These are phyloP conservation scores for Cyclura pinguis DNA, from an alignment of 2,797 vertebrate species.

Conservation along the genomic window DNA sequence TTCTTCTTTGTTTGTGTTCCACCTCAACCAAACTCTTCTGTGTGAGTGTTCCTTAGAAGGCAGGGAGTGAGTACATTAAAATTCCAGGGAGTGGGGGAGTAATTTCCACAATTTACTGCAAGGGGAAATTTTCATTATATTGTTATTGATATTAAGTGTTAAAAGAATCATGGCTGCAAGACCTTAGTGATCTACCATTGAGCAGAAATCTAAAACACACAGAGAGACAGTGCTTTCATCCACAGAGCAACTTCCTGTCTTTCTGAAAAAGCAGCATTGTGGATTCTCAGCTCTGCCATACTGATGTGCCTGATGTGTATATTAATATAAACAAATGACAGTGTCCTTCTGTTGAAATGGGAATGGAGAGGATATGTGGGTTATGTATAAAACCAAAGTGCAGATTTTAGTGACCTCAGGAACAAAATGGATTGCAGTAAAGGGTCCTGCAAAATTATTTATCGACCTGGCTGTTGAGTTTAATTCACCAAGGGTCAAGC, in stretches of 20 bases:
- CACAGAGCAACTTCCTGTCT: constrained; percentile 46
- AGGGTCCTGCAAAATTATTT: background rate
- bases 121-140: constrained; percentile 60
- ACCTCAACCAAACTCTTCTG: constrained; percentile 34
- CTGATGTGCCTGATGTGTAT: constrained; percentile 15
- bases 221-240: constrained; percentile 33
- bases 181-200: constrained; percentile 66
- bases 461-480: background rate
- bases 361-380: background rate
- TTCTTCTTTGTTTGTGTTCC: constrained; percentile 55
- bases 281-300: constrained; percentile 45
- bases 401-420: background rate
- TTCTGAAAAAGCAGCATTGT: constrained; percentile 31
- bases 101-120: constrained; percentile 42
- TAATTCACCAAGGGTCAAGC: background rate
- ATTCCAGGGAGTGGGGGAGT: constrained; percentile 47
- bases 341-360: background rate
- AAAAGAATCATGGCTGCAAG: constrained; percentile 71
- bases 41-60: constrained; percentile 35
- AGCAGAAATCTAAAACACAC: constrained; percentile 58
- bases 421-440: background rate
- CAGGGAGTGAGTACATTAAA: constrained; percentile 58
- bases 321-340: background rate
- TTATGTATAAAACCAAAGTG: background rate
- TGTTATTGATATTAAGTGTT: constrained; percentile 70